Conservation (phyloP, 2,888 invertebrate species). For the Villa cingulata region DNA sequence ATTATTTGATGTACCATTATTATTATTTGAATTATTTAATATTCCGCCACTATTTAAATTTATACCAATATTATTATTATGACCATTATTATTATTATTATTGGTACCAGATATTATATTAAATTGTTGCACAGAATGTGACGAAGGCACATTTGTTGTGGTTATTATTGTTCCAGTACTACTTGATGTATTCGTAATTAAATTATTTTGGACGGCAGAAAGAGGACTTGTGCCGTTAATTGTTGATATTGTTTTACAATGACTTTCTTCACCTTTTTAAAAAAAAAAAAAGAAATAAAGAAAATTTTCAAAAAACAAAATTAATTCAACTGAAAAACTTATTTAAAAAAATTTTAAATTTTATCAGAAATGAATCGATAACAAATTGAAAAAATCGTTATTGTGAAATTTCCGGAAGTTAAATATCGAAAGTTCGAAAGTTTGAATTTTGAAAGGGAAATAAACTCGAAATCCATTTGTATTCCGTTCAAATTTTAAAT, state of each 20-base stretch:
- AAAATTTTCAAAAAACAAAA: too few relatives aligned
- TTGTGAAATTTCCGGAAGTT: too few relatives aligned
- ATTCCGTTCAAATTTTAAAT: too few relatives aligned
- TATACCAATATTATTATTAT: background rate
- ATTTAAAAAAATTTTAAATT: too few relatives aligned
- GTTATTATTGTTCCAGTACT: conserved; percentile 23
- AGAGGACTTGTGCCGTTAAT: conserved; percentile 30
- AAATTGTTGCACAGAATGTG: conserved; percentile 35
- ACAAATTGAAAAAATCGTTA: too few relatives aligned
- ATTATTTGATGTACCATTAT: conserved; percentile 13
- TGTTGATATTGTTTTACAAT: conserved; percentile 26
- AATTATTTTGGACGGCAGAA: conserved; percentile 35
- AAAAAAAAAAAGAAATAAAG: background rate
- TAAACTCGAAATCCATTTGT: too few relatives aligned
- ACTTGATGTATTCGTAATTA: conserved; percentile 29
- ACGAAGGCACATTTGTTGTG: conserved; percentile 27
- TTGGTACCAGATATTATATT: conserved; percentile 17
- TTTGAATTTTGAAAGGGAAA: too few relatives aligned
- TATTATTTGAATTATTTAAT: conserved; percentile 25
- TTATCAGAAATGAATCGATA: too few relatives aligned
- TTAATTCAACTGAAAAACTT: too few relatives aligned
- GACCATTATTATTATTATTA: background rate
- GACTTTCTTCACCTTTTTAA: conserved; percentile 30
- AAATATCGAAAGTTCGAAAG: too few relatives aligned
- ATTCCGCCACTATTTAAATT: background rate